Base-by-base conservation (phyloP, 37 sponge, comb jelly and placozoan species). In the Corticium candelabrum region DNA sequence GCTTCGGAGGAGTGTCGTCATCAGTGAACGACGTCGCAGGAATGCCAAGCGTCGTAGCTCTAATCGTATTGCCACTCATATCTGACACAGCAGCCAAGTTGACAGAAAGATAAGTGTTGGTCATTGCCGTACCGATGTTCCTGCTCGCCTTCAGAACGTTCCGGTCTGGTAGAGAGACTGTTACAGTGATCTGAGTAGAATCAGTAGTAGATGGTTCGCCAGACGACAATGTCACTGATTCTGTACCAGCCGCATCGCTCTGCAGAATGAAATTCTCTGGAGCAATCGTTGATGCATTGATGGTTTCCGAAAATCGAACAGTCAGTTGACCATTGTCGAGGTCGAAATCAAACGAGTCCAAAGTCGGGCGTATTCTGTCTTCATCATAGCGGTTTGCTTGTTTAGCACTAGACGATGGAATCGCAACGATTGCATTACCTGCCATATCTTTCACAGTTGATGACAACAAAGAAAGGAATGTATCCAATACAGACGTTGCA, bases 261-360 rank as follows among this genome's bases (percentile, higher is more conserved):
- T 21, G 62, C 11, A 50, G 11, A 27, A 11, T 11, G 62, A 50
- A 50, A 50, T 11, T 21, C 62, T 11, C 21, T 50, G 62, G 62
- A 27, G 11, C 62, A 50, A 50, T 50, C 62, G 62, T 50, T 50
- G 31, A 7, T 4, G 73, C 73, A 34, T 70, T 70, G 73, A 70
- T 32, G 36, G 73, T 70, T 70, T 70, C 73, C 35, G 36, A 29
- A 32, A 70, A 70, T 29, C 73, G 33, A 5, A 70, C 31, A 15
- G 29, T 70, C 33, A 70, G 73, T 30, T 5, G 33, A 29, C 73
- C 73, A 30, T 21, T 32, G 70, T 88, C 82, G 79, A 94, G 79
- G 73, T 90, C 87, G 1, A 94, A 80, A 35, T 89, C 85, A 40
- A 72, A 94, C 33, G 56, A 41, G 4, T 87, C 74, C 1, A 94